These are phyloP conservation scores for Cheirogaleus medius DNA, from an alignment of 2,113 vertebrate genomes.

Conservation along the genomic window DNA sequence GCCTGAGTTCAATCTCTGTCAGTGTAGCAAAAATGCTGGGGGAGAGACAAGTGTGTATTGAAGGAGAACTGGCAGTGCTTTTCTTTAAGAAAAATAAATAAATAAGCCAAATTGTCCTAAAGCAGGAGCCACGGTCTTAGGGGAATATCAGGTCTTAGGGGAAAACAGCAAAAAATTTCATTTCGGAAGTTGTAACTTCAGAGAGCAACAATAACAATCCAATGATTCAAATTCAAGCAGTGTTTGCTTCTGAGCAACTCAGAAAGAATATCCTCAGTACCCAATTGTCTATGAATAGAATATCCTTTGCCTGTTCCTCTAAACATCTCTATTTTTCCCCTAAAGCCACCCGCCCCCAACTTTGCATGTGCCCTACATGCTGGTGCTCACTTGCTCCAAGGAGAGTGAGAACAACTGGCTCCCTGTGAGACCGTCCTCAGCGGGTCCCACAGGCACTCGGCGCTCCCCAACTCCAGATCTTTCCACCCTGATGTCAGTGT, in stretches of 20 bases:
- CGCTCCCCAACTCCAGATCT: neutral
- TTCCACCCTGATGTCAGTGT: neutral
- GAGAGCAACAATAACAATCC: constrained; percentile 2
- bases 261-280: neutral
- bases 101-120: neutral
- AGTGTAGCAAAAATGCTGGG: neutral
- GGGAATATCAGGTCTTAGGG: constrained; percentile 9
- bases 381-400: neutral
- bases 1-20: neutral
- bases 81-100: neutral
- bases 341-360: neutral
- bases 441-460: neutral
- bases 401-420: neutral
- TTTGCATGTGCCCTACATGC: neutral
- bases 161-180: constrained; percentile 25
- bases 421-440: neutral
- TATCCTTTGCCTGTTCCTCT: neutral
- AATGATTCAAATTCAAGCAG: neutral
- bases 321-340: neutral
- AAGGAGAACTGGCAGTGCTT: neutral
- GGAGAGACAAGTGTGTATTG: neutral
- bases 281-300: neutral
- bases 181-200: constrained; percentile 13
- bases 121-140: neutral
- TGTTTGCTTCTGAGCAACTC: neutral